phyloP scores from a whole-genome alignment of 2,113 vertebrate species.

The Cromileptes altivelis region DNA sequence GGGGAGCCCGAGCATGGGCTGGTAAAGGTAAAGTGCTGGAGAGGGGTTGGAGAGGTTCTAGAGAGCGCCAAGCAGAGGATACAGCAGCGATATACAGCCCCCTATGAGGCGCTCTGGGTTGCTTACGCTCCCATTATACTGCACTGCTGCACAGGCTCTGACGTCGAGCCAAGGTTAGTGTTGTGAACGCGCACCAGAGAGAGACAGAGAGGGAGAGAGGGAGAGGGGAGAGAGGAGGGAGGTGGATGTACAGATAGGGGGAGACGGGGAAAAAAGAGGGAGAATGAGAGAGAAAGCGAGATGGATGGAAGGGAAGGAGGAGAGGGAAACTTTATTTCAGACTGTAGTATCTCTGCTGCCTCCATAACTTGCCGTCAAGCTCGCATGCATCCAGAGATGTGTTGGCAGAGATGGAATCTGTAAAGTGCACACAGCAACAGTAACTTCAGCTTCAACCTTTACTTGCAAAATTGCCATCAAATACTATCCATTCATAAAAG shows the following conservation, averaged over 20 bases:
- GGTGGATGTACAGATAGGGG: constrained; percentile 25
- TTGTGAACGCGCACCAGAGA: constrained; percentile 87
- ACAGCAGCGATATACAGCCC: constrained; percentile 84
- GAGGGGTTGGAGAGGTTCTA: constrained; percentile 83
- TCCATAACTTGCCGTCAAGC: constrained; percentile 13
- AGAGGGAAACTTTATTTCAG: constrained; percentile 29
- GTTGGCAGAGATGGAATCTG: background rate
- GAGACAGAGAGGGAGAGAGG: constrained; percentile 43
- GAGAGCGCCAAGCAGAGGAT: constrained; percentile 81
- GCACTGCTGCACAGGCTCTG: constrained; percentile 98
- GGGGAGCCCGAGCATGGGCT: constrained; percentile 69
- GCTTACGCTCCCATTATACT: constrained; percentile 90
- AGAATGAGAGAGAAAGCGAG: background rate
- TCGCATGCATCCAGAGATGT: background rate
- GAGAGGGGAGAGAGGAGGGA: constrained; percentile 1
- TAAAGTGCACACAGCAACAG: background rate
- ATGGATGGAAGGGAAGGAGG: no score
- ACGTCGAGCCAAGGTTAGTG: constrained; percentile 95
- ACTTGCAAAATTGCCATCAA: background rate
- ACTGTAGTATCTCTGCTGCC: background rate
- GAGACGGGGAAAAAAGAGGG: background rate
- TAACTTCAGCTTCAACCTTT: background rate
- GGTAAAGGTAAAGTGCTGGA: constrained; percentile 53
- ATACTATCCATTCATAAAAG: background rate
- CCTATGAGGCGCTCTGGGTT: constrained; percentile 83